phyloP scores from a whole-genome alignment of 2,797 vertebrate species.

The Sebastes matsubarae region DNA sequence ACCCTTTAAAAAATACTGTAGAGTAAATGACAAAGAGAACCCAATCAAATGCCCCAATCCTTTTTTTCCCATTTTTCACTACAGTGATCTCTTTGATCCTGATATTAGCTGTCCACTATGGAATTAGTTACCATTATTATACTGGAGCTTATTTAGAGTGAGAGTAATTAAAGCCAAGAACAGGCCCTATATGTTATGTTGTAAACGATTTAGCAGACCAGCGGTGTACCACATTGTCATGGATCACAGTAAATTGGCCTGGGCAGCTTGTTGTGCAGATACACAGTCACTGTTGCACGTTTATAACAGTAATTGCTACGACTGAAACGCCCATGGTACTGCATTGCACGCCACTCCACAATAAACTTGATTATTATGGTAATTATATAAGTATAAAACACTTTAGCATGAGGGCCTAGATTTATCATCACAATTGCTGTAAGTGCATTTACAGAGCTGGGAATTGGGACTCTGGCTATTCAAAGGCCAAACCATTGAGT shows the following conservation, averaged over 20 bases:
- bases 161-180: conserved; percentile 73
- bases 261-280: conserved; percentile 73
- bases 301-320: conserved; percentile 75
- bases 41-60: conserved; percentile 40
- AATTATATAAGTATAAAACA: conserved; percentile 80
- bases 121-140: conserved; percentile 60
- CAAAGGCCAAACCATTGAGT: conserved; percentile 51
- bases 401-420: conserved; percentile 67
- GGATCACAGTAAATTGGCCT: conserved; percentile 78
- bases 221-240: conserved; percentile 61
- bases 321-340: conserved; percentile 66
- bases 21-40: conserved; percentile 38
- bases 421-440: conserved; percentile 71
- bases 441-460: conserved; percentile 60
- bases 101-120: conserved; percentile 60
- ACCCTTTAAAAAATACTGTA: conserved; percentile 31
- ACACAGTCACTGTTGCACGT: conserved; percentile 65
- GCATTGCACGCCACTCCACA: conserved; percentile 69
- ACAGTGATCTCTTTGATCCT: conserved; percentile 58
- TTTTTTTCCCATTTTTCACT: conserved; percentile 1
- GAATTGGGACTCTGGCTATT: conserved; percentile 58
- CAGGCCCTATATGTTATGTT: conserved; percentile 49
- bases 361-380: conserved; percentile 81
- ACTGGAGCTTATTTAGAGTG: conserved; percentile 57
- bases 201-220: conserved; percentile 62